Evolutionary conservation across 1,140 invertebrate species (phyloP).

Genomic region (Bombus picipes): DNA sequence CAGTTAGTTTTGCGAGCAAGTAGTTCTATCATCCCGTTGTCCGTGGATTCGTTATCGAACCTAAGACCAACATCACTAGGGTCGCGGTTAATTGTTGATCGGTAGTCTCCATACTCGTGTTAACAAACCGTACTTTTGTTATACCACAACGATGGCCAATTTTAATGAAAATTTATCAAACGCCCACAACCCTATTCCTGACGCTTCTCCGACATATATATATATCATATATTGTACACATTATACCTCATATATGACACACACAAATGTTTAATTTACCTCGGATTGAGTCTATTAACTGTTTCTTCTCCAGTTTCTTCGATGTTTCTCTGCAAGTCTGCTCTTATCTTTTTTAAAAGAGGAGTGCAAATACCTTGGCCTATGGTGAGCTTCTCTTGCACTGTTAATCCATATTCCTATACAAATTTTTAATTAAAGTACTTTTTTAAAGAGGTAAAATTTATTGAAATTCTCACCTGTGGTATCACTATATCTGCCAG

Average conservation of each 20-base stretch:
- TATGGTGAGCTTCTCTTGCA: conserved; percentile 97
- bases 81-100: too few relatives aligned
- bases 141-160: too few relatives aligned
- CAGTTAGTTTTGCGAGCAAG: too few relatives aligned
- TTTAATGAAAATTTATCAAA: too few relatives aligned
- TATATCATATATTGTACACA: neutral
- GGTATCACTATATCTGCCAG: conserved; percentile 99
- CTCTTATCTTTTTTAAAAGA: conserved; percentile 96
- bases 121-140: too few relatives aligned
- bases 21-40: too few relatives aligned
- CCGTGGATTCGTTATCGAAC: too few relatives aligned
- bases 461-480: conserved; percentile 86
- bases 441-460: neutral
- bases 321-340: conserved; percentile 96
- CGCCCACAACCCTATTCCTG: too few relatives aligned
- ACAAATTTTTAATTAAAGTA: neutral
- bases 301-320: conserved; percentile 94
- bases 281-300: conserved; percentile 97
- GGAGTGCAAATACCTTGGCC: conserved; percentile 99
- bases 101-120: too few relatives aligned
- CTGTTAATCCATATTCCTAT: conserved; percentile 97
- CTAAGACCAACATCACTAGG: too few relatives aligned
- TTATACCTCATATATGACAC: neutral
- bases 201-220: too few relatives aligned
- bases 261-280: conserved; percentile 81